phyloP scores from a whole-genome alignment of 2,797 vertebrate genomes.

The Amniataba percoides region DNA sequence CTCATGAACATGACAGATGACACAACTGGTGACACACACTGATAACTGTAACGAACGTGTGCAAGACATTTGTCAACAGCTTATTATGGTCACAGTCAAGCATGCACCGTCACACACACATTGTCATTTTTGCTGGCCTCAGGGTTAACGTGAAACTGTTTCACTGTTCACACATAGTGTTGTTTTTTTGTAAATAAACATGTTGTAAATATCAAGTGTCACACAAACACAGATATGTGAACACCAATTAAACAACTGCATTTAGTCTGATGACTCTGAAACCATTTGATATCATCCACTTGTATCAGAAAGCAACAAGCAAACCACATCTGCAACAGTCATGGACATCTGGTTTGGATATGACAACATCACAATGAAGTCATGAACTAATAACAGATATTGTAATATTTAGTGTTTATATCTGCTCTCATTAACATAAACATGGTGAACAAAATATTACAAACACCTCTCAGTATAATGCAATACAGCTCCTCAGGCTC shows the following conservation, averaged over 20 bases:
- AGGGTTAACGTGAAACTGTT: background rate
- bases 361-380: conserved; percentile 3
- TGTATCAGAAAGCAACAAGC: too few relatives aligned
- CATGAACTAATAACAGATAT: background rate
- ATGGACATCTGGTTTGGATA: background rate
- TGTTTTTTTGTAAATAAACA: background rate
- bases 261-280: background rate
- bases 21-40: background rate
- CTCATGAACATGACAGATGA: background rate
- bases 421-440: background rate
- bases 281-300: background rate
- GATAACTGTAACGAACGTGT: background rate
- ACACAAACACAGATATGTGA: too few relatives aligned
- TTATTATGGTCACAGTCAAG: background rate
- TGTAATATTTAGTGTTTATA: background rate
- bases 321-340: background rate
- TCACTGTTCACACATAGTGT: background rate
- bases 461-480: background rate
- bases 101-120: background rate
- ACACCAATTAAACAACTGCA: background rate
- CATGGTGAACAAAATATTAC: background rate
- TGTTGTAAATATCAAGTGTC: background rate
- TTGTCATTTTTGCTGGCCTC: background rate
- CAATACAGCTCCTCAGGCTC: background rate
- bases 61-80: background rate